Base-by-base conservation (phyloP, 1,140 invertebrate genomes). In the Diorhabda sublineata region DNA sequence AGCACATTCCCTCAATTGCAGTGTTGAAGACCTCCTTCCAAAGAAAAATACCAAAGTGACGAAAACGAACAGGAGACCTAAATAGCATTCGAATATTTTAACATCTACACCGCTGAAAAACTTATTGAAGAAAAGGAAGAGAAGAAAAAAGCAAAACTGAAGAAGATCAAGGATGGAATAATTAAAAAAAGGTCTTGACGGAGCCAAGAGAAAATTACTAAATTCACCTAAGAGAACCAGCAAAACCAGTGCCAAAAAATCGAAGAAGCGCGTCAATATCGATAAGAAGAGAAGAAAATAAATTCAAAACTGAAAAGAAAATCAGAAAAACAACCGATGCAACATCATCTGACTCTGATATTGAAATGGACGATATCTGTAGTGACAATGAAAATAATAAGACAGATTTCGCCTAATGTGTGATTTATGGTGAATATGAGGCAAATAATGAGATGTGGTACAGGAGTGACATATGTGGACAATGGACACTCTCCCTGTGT, bases 361-460 rank as follows among this genome's bases (percentile, higher is more conserved):
- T 26, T 26, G 26, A 26, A 26, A 26, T 26, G 1, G 26, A 26
- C 26, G 26, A 26, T 26, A 26, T 26, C 26, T 26, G 26, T 26
- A 26, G 26, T 26, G 26, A 26, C 26, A 26, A 26, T 26, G 26
- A 26, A 2, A 26, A 26, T 62, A 42, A 62, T 62, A 43, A 62
- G 8, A 45, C 44, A 44, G 61, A 62, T 62, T 62, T 45, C 5
- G 45, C 6, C 42, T 8, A 56, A 11, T 61, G 57, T 62, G 6
- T 60, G 41, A 44, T 70, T n/a, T 66, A 2, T 45, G 11, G 47
- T 59, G 60, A 67, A 67, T 61, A 67, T 63, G 26, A 45, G n/a
- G 57, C 47, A 58, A 67, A 67, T 61, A 45, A 62, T 45, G 67
- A 71, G 44, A 45, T 71, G n/a, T 71, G 70, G 67, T 64, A 69